These are phyloP conservation scores for Apostichopus californicus DNA, from an alignment of 35 echinoderm and acorn worm species.

Conservation along the genomic window DNA sequence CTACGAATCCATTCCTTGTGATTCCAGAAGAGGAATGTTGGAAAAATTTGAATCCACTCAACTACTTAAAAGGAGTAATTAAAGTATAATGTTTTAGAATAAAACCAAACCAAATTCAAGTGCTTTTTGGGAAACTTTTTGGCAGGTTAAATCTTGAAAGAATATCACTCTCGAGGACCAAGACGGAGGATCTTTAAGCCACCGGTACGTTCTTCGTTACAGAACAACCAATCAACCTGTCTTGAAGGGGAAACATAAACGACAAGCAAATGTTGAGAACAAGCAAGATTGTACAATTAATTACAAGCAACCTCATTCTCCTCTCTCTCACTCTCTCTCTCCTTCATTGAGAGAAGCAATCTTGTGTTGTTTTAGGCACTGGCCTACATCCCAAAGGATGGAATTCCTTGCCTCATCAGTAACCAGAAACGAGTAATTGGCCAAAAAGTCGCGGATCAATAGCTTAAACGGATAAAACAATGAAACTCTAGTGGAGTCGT, in stretches of 20 bases:
- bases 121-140: background rate
- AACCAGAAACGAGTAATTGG: slow-evolving; percentile 24
- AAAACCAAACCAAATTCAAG: background rate
- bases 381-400: slow-evolving; percentile 12
- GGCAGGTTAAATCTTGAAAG: background rate
- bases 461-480: slow-evolving; percentile 35
- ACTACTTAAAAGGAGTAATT: too few species aligned
- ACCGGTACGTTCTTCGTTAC: background rate
- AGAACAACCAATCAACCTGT: slow-evolving; percentile 2
- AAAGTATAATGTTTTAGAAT: too few species aligned
- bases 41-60: too few species aligned
- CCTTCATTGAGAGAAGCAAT: background rate
- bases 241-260: background rate
- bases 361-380: background rate
- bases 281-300: slow-evolving; percentile 18
- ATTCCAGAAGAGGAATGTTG: too few species aligned
- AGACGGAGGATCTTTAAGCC: background rate
- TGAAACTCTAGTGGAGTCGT: slow-evolving; percentile 21
- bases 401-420: slow-evolving; percentile 26
- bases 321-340: background rate
- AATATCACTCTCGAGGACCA: background rate
- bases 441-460: slow-evolving; percentile 39
- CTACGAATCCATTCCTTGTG: too few species aligned
- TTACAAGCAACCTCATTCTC: background rate
- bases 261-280: slow-evolving; percentile 7